A percentile compares a stretch with the other conserved stretches of the same genome.
Conservation (phyloP, 1,140 invertebrate species). For the Tetramorium simillimum region DNA sequence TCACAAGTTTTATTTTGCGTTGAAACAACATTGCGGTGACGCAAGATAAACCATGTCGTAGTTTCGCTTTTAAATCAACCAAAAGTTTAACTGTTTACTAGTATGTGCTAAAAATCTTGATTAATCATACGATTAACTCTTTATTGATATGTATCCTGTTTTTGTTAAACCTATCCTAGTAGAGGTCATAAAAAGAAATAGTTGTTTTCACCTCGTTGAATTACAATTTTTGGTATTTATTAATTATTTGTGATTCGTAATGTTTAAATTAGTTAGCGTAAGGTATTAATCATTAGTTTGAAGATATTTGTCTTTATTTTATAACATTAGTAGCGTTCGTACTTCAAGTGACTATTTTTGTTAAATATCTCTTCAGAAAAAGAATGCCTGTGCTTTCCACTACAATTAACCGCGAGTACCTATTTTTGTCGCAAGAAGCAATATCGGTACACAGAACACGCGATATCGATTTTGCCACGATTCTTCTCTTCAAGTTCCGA, state of each 20-base stretch:
- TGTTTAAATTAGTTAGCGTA: not conserved
- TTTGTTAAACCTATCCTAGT: not conserved
- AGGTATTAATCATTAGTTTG: not conserved
- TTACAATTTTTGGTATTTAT: not conserved
- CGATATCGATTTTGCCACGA: slow-evolving; percentile 47
- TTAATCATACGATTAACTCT: not conserved
- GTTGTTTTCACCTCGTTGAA: not conserved
- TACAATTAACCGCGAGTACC: slow-evolving; percentile 28
- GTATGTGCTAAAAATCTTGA: not conserved
- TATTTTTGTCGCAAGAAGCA: slow-evolving; percentile 45
- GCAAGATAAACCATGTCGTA: not conserved
- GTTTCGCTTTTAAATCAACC: slow-evolving; percentile 34
- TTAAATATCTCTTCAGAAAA: not conserved
- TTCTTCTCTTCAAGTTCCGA: slow-evolving; percentile 6
- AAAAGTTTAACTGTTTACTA: slow-evolving; percentile 9
- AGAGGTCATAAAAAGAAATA: not conserved
- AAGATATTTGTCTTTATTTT: not conserved
- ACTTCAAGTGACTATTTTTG: not conserved
- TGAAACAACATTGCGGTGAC: slow-evolving; percentile 12
- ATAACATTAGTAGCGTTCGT: not conserved
- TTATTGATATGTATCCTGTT: not conserved
- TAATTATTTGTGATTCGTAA: not conserved
- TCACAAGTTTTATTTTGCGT: slow-evolving; percentile 34
- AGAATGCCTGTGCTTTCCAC: not conserved
- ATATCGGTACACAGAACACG: slow-evolving; percentile 39